Evolutionary conservation across 2,113 vertebrate species (phyloP), one percentile per base, ranked within the genome.

Genomic region (Tamias sibiricus): DNA sequence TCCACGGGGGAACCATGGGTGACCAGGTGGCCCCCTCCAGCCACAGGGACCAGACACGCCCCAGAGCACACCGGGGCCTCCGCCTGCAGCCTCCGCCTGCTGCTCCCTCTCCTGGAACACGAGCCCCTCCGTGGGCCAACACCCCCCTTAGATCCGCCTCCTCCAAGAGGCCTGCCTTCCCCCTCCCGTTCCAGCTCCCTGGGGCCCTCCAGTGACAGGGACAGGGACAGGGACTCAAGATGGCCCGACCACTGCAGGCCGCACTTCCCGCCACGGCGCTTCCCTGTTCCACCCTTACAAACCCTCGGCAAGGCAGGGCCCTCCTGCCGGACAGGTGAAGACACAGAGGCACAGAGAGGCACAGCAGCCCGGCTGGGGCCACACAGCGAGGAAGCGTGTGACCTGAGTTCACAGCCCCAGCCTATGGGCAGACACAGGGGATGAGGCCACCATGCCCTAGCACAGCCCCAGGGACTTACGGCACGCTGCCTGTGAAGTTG

Each of bases 401-500:
- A 42, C 37, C 4, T 32, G 44, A 19, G 57, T 17, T 72, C 68
- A 42, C 22, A 66, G 72, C 47, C 76, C 32, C 3, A 66, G 30
- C n/a, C 64, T 13, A 40, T 4, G 35, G 37, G 4, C 16, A 35
- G 92, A 35, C 4, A 26, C 32, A 47, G 14, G 22, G 26, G 24
- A 47, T 0, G 8, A 32, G 79, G 54, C 6, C 17, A 4, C 66
- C 35, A 19, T 1, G 0, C 69, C 64, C 28, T 5, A 57, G 0
- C 2, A n/a, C 62, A 7, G 0, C 37, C 14, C 52, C 16, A 2
- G 20, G 62, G 0, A 95, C 99, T 97, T 98, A 99, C 99, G 99
- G 99, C 69, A 99, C 99, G 0, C 99, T 99, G 98, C 99, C 99
- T 0, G 99, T 99, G 98, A 99, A 99, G 97, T 99, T 99, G 98